Percentiles rank a stretch among this genome's conserved stretches.
Evolutionary conservation across 2,888 invertebrate genomes (phyloP).

Genomic region (Tinea trinotella): DNA sequence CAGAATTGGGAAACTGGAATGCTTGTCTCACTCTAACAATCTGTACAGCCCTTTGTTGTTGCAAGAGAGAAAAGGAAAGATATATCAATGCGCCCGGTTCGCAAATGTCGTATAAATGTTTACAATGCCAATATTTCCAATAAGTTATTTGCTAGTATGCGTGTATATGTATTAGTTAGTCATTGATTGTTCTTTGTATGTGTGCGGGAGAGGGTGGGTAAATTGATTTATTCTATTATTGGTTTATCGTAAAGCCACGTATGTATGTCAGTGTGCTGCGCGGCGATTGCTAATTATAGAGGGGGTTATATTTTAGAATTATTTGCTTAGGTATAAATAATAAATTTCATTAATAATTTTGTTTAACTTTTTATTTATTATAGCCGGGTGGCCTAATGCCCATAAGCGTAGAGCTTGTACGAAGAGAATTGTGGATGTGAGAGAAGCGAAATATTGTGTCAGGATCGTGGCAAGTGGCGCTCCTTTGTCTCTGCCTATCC

Average conservation of each 20-base stretch:
- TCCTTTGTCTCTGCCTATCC: no score
- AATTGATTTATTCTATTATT: conserved; percentile 72
- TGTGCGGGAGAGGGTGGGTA: conserved; percentile 63
- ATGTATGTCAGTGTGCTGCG: conserved; percentile 69
- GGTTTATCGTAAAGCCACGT: conserved; percentile 70
- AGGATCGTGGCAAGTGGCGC: no score
- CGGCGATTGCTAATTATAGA: conserved; percentile 44
- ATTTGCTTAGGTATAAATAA: no score
- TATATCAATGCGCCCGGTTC: conserved; percentile 41
- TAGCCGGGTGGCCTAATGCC: no score
- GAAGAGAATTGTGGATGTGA: no score
- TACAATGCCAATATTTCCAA: conserved; percentile 68
- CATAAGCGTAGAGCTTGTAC: no score
- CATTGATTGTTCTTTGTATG: conserved; percentile 47
- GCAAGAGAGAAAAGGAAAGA: conserved; percentile 39
- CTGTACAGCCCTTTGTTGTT: conserved; percentile 24
- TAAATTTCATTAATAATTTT: no score
- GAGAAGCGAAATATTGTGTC: no score
- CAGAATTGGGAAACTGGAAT: conserved; percentile 54
- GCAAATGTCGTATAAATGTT: conserved; percentile 67
- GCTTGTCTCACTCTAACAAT: conserved; percentile 39
- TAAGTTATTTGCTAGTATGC: conserved; percentile 36
- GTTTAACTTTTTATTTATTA: no score
- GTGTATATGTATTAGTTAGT: conserved; percentile 41
- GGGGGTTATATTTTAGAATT: conserved; percentile 28